Base-by-base conservation (phyloP, 2,888 invertebrate genomes). In the Apamea anceps region DNA sequence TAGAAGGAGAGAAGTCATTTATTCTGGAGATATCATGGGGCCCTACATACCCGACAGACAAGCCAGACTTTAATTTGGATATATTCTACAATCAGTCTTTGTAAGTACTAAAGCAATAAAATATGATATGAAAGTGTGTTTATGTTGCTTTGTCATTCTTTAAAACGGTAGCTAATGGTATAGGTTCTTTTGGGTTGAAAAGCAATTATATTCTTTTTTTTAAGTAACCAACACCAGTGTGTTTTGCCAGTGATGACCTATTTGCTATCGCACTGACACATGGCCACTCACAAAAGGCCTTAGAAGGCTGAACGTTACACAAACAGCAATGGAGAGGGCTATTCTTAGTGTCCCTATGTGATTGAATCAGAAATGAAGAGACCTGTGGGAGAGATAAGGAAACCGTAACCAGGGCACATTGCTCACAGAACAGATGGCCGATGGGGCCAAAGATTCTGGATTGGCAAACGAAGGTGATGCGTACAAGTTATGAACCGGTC, bases 41-140 rank as follows among this genome's bases (percentile, higher is more conserved):
- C 45, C 97, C 98, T 1, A 97, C 98, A 68, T 99, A 99, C 95
- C 99, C 99, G 12, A 98, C 98, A 67, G 98, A 98, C 68, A 97
- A 98, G 88, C 99, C 99, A 21, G 96, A 93, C 48, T 97, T 99
- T 82, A 99, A 98, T 95, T 97, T 99, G 97, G 98, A 99, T 90
- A 98, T 98, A 62, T 99, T 99, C 96, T 99, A 99, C 93, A 99
- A 99, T 95, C 98, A 98, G 93, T 98, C 98, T 94, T 95, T 99
- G 99, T 99, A 97, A 98, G 98, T 76, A 72, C 2, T 32, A 71
- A 32, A 37, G 12, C 28, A 51, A 18, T 32, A 48, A 8, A 15
- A 32, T 54, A 32, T 45, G 12, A 25, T 60, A 1, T 21, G 3
- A 13, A 25, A 37, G 18, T 28, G 72, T 72, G 42, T 65, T 12